Conservation (phyloP, 1,140 invertebrate species). For the Leucophenga varia region DNA sequence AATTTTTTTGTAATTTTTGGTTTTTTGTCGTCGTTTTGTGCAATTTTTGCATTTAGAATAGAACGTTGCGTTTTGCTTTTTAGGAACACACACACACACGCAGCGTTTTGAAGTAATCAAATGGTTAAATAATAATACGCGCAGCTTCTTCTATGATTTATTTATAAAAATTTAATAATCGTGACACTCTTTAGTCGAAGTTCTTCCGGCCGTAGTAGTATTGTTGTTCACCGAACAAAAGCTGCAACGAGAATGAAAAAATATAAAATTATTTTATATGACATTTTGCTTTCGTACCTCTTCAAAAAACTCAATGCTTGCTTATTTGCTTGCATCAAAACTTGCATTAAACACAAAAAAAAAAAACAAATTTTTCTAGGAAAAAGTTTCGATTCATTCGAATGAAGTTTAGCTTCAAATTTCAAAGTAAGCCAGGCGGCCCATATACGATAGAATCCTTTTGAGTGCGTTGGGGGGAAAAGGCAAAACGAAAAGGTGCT, state of each 20-base stretch:
- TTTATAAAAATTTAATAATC: too few relatives aligned
- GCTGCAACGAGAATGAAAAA: slow-evolving; percentile 50
- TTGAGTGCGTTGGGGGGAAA: too few relatives aligned
- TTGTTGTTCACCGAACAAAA: slow-evolving; percentile 37
- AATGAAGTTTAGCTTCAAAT: slow-evolving; percentile 19
- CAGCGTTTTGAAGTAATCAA: too few relatives aligned
- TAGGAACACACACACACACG: too few relatives aligned
- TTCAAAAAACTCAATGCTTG: slow-evolving; percentile 27
- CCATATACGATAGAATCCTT: slow-evolving; percentile 2
- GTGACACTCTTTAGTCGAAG: too few relatives aligned
- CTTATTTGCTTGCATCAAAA: slow-evolving; percentile 20
- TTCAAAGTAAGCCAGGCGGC: slow-evolving; percentile 21
- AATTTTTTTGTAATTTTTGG: slow-evolving; percentile 54
- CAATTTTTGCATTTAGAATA: slow-evolving; percentile 30
- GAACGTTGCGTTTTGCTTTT: too few relatives aligned
- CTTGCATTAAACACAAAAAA: too few relatives aligned
- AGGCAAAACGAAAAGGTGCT: too few relatives aligned
- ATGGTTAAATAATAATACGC: too few relatives aligned
- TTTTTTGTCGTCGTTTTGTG: slow-evolving; percentile 30
- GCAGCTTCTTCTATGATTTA: too few relatives aligned
- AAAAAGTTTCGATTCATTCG: slow-evolving; percentile 6
- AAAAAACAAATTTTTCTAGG: slow-evolving; percentile 6
- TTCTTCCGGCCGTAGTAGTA: too few relatives aligned
- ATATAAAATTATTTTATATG: slow-evolving; percentile 29
- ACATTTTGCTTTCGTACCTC: slow-evolving; percentile 20